Evolutionary conservation across 2,888 invertebrate genomes (phyloP).

Genomic region (Polyommatus iphigenia): DNA sequence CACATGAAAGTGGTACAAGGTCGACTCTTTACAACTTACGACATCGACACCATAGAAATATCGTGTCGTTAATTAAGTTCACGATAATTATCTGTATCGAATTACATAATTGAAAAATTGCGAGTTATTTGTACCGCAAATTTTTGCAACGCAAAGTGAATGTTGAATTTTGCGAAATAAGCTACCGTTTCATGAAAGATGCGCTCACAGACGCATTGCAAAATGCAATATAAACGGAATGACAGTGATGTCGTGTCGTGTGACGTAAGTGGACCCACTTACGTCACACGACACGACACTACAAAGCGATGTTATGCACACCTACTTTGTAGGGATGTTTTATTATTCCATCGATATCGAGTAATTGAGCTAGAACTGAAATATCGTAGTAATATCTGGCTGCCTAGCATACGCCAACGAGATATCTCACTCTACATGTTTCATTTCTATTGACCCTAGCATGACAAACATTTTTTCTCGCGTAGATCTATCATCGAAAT

Average conservation of each 20-base stretch:
- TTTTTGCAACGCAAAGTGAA: neutral
- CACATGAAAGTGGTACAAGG: slow-evolving; percentile 2
- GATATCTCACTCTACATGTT: too few species aligned
- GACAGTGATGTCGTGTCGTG: neutral
- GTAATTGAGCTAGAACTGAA: neutral
- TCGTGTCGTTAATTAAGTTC: slow-evolving; percentile 1
- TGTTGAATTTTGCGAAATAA: slow-evolving; percentile 8
- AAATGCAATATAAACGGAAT: slow-evolving; percentile 14
- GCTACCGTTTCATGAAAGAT: slow-evolving; percentile 18
- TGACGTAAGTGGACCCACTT: slow-evolving; percentile 24
- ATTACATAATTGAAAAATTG: neutral
- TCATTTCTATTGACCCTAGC: too few species aligned
- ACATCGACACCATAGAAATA: neutral
- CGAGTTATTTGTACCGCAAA: neutral
- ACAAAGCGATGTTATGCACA: slow-evolving; percentile 14
- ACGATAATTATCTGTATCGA: neutral
- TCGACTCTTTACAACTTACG: slow-evolving; percentile 20
- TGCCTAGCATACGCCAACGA: too few species aligned
- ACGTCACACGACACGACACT: neutral
- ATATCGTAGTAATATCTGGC: neutral
- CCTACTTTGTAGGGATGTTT: slow-evolving; percentile 25
- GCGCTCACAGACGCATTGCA: neutral
- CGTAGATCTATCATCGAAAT: too few species aligned
- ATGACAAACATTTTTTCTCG: too few species aligned
- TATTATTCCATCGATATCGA: slow-evolving; percentile 2